Base-by-base conservation (phyloP, 2,113 vertebrate genomes). In the Mesocricetus auratus region DNA sequence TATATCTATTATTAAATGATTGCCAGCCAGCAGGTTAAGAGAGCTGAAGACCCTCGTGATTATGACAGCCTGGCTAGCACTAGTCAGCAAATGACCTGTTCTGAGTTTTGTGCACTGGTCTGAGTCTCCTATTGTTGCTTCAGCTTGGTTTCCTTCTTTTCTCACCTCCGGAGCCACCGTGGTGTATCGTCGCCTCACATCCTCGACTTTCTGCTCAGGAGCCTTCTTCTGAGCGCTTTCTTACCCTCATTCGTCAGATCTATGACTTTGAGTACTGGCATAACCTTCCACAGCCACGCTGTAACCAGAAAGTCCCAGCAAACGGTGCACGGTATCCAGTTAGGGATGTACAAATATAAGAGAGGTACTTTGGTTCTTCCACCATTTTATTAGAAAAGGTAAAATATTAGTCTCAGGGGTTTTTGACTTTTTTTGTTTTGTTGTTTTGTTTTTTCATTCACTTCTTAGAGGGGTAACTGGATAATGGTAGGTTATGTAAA, bases 401-500 rank as follows among this genome's bases (percentile, higher is more conserved):
- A 56, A 94, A 82, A 78, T 83, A 29, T 74, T 93, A 66, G 19
- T 39, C 89, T 83, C 24, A 36, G 4, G 87, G 73, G 29, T 91
- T 56, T 56, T 56, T 12, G 12, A 13, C 53, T 82, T 86, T 96
- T 88, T 47, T 71, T 68, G 50, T 36, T 13, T 47, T 60, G 89
- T 56, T 77, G 16, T 12, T 85, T 73, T 7, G 42, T 69, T 75
- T 88, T 50, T 60, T 69, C 33, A 88, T 31, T 13, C 9, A 42
- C 21, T 86, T 93, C 66, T 86, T 82, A 93, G 45, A 82, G 71
- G 62, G 78, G 45, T 60, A 83, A 91, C 53, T 91, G 89, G 74
- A 60, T 66, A 69, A 85, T 21, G 77, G 71, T 42, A 86, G n/a
- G 42, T 26, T 21, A 82, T 11, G 24, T 19, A 91, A 89, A 81